Percentiles rank a stretch among this genome's conserved stretches.
phyloP scores from a whole-genome alignment of 2,113 vertebrate species.

The Tonatia bakeri region DNA sequence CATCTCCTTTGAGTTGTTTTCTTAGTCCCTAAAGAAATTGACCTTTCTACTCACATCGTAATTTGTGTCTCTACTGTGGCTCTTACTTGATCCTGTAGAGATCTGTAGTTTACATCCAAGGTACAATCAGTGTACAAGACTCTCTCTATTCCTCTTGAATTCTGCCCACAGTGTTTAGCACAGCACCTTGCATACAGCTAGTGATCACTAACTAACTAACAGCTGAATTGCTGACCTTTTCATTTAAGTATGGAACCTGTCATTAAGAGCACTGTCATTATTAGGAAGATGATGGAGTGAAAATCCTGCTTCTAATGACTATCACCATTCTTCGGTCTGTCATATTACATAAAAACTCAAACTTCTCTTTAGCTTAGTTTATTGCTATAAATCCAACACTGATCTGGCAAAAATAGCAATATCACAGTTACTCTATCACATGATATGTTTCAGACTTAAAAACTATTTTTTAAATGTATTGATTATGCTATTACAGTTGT shows the following conservation, averaged over 20 bases:
- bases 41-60: background rate
- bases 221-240: background rate
- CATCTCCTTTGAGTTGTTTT: background rate
- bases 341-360: background rate
- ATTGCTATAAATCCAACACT: background rate
- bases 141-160: background rate
- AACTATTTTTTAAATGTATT: background rate
- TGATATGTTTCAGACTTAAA: background rate
- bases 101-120: background rate
- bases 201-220: background rate
- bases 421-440: background rate
- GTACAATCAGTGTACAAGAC: accelerated
- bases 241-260: background rate
- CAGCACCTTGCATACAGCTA: background rate
- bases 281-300: background rate
- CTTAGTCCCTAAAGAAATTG: background rate
- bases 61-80: background rate
- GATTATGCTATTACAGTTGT: too few relatives aligned
- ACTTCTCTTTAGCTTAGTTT: background rate
- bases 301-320: background rate
- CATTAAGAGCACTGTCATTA: background rate
- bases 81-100: background rate
- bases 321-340: background rate
- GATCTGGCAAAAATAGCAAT: background rate
- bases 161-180: background rate